Evolutionary conservation across 2,113 vertebrate species (phyloP), one percentile per base, ranked within the genome.

Genomic region (Paedocypris sp.): DNA sequence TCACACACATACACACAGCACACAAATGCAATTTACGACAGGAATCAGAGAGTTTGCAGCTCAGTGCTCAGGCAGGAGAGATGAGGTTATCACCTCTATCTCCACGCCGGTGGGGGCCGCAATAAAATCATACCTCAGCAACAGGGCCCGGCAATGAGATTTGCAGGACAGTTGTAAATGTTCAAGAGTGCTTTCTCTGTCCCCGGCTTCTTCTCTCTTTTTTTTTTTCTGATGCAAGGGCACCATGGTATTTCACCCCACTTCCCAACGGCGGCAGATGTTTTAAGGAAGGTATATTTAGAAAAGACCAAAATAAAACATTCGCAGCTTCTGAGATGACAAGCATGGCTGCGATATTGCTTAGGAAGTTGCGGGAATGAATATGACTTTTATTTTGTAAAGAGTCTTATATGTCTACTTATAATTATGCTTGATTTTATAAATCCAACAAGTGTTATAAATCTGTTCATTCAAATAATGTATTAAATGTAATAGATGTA

Each of bases 121-220:
- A 86, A 78, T 75, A 86, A 86, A 81, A 78, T 67, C 73, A 47
- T 64, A 73, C 42, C 63, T 66, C 76, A 66, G 68, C 73, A 69
- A 73, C 36, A 68, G 70, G 48, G 49, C 57, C 62, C 13, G 13
- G 68, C 70, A 68, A 72, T 79, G 69, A 78, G 77, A 80, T 66
- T 74, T 75, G 74, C 74, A 41, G 70, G 68, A 70, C 42, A 77
- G 71, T 76, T 81, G 75, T 78, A 82, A 85, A 83, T 78, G 62
- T 66, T 51, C 79, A 78, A 81, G 73, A 50, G 41, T 69, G 79
- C 74, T 52, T 64, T 58, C 46, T 38, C 23, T 42, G 19, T 47
- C 64, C 58, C 71, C 66, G 63, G 79, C 74, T 42, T n/a, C n/a
- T n/a, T n/a, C 60, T 41, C 46, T 25, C 13, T 36, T 28, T 42